Conservation (phyloP, 2,113 vertebrate species). For the Corythoichthys haematopterus region DNA sequence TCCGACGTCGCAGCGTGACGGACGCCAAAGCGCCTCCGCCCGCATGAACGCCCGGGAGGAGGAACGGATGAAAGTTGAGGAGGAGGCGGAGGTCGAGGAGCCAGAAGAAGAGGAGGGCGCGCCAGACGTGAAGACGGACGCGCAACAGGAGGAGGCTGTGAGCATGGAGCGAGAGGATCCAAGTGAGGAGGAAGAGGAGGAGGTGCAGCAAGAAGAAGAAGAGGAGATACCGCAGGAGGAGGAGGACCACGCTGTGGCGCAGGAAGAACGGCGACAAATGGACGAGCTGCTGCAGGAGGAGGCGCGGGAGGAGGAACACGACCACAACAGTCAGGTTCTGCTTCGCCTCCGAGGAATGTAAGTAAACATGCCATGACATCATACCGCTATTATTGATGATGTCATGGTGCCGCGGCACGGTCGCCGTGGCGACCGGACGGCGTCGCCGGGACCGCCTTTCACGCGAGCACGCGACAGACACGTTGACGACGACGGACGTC, state of each 20-base stretch:
- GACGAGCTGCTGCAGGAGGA: conserved; percentile 37
- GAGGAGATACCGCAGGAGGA: conserved; percentile 9
- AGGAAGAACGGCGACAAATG: conserved; percentile 1
- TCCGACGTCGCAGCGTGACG: conserved; percentile 8
- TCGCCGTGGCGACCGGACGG: conserved; percentile 46
- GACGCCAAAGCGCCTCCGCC: neutral
- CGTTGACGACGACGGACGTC: too few relatives aligned
- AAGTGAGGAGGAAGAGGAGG: neutral
- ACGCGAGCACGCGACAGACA: too few relatives aligned
- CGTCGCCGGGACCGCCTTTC: conserved; percentile 11
- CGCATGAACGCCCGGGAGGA: conserved; percentile 38
- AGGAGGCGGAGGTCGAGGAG: conserved; percentile 7
- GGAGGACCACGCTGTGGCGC: neutral
- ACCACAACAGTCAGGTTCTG: conserved; percentile 58
- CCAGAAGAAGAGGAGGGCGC: neutral
- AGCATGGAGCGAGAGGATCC: neutral
- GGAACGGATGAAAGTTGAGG: neutral
- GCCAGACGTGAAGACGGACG: neutral
- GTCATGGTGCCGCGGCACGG: conserved; percentile 39
- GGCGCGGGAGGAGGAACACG: conserved; percentile 37
- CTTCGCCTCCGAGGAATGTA: conserved; percentile 62
- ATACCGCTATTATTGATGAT: neutral
- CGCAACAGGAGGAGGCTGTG: neutral
- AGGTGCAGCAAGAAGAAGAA: neutral
- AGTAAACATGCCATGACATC: conserved; percentile 41